These are phyloP conservation scores for Agriopis aurantiaria DNA, from an alignment of 2,888 invertebrate species.

Conservation along the genomic window DNA sequence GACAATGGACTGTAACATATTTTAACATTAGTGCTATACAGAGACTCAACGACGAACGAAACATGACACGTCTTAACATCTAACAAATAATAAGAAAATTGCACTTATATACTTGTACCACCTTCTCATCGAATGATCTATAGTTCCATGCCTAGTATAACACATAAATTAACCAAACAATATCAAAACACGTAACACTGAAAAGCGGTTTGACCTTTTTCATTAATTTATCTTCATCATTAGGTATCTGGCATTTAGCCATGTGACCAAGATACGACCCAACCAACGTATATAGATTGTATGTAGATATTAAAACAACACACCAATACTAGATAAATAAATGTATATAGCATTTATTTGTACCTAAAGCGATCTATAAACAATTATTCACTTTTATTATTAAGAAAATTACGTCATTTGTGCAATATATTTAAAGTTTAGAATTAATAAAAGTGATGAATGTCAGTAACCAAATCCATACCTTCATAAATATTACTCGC, in stretches of 20 bases:
- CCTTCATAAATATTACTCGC: conserved; percentile 3
- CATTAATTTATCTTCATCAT: conserved; percentile 20
- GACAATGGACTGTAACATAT: conserved; percentile 14
- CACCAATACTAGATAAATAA: background rate
- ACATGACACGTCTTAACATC: conserved; percentile 14
- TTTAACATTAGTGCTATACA: conserved; percentile 17
- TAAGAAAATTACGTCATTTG: background rate
- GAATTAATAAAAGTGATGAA: conserved; percentile 10
- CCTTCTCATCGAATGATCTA: background rate
- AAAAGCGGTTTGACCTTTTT: conserved; percentile 29
- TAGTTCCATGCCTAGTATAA: background rate
- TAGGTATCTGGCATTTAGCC: conserved; percentile 17
- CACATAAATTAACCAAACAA: conserved; percentile 4
- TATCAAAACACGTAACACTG: conserved; percentile 9
- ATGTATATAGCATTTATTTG: background rate
- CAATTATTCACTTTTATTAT: background rate
- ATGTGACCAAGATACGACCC: conserved; percentile 1
- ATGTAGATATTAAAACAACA: conserved; percentile 6
- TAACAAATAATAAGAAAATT: conserved; percentile 6
- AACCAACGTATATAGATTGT: background rate
- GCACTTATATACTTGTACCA: background rate
- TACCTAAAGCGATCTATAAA: background rate
- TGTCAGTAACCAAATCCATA: conserved; percentile 25
- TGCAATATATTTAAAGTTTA: background rate
- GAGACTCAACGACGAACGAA: conserved; percentile 6